phyloP scores from a whole-genome alignment of 2,113 vertebrate genomes.

The Boulengeromyrus knoepffleri region DNA sequence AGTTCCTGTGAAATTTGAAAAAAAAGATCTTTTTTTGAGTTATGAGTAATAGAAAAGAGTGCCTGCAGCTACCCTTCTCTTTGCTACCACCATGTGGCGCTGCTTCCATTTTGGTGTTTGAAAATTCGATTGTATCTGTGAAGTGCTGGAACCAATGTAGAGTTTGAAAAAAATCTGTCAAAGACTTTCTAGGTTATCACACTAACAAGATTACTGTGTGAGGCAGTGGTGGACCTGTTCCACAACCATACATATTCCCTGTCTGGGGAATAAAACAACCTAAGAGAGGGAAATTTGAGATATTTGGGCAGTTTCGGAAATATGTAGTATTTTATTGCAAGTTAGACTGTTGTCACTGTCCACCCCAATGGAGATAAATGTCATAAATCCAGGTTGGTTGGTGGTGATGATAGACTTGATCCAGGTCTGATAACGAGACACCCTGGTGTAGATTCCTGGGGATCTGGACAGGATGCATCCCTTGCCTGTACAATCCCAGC shows the following conservation, averaged over 20 bases:
- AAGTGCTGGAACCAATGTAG: not conserved
- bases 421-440: conserved; percentile 67
- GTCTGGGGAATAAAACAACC: not conserved
- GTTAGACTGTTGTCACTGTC: conserved; percentile 34
- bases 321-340: not conserved
- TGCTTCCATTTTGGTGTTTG: not conserved
- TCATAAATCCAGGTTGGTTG: conserved; percentile 38
- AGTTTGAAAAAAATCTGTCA: not conserved
- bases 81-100: not conserved
- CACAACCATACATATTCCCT: not conserved
- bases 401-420: conserved; percentile 41
- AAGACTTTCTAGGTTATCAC: not conserved
- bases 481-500: conserved; percentile 67
- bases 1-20: not conserved
- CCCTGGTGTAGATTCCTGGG: conserved; percentile 72
- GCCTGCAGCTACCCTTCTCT: not conserved
- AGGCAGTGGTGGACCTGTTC: not conserved
- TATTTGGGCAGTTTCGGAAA: not conserved
- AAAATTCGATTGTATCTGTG: not conserved
- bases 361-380: conserved; percentile 36
- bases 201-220: not conserved
- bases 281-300: not conserved
- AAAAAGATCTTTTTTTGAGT: not conserved
- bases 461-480: conserved; percentile 63
- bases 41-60: not conserved